Evolutionary conservation across 2,888 invertebrate genomes (phyloP), one percentile per base, ranked within the genome.

Genomic region (Ennomos erosarius): DNA sequence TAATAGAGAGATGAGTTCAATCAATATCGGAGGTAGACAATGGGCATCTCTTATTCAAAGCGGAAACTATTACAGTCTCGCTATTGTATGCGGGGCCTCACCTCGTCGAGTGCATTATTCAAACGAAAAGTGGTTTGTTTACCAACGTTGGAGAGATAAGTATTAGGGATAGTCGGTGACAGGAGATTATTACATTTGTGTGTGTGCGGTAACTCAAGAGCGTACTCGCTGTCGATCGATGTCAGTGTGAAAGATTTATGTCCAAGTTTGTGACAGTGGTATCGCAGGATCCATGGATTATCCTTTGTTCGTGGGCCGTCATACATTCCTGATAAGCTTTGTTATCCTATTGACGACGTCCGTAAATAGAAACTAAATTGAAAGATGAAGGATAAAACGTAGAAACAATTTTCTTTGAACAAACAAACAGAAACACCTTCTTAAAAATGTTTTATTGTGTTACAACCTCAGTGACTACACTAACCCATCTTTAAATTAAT

Each of bases 11-110:
- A 85, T 82, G 81, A 84, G 83, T 79, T 84, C 85, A 88, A 90
- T 91, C 90, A 90, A 91, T 90, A 90, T 84, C 78, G 82, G 76
- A 79, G 76, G 78, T 79, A 91, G 87, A 92, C 91, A 92, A 92
- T 90, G 76, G 88, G 73, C 84, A 85, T 86, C 84, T 85, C 88
- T 85, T 87, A 88, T 88, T 89, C 85, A 85, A 86, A 90, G 87
- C 89, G 91, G 91, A 91, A 92, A 91, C 91, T 91, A 88, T 91
- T 91, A 92, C 82, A 82, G 84, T 72, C 74, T 80, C 75, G 79
- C 88, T 79, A 91, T 91, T 92, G 91, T 92, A 80, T 89, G 85
- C 84, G 75, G 76, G 75, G 84, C 84, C 86, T 89, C 87, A 85
- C 87, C 88, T 88, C 82, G 75, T 74, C 76, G 78, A 82, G 82